Evolutionary conservation across 2,797 vertebrate species (phyloP).

Genomic region (Gastrophryne carolinensis): DNA sequence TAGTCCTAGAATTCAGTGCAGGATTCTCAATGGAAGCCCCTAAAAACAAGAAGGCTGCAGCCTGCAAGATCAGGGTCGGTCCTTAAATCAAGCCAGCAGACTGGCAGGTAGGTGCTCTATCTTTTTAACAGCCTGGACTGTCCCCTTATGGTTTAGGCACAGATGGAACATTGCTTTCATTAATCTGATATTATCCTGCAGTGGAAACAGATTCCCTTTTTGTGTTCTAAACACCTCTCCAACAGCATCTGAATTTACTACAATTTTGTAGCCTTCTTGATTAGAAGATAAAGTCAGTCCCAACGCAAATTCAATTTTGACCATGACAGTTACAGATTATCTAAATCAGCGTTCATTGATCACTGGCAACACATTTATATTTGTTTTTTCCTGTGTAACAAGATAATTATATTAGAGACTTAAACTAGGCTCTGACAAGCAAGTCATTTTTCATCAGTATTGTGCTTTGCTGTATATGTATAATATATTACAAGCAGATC

Average conservation of each 20-base stretch:
- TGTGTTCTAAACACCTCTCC: too few species aligned
- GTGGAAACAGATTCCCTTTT: too few species aligned
- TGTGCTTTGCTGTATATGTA: not conserved
- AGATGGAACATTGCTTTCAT: too few species aligned
- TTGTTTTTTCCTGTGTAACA: not conserved
- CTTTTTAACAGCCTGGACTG: too few species aligned
- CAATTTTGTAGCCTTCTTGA: not conserved
- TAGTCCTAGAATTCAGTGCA: too few species aligned
- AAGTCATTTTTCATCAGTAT: not conserved
- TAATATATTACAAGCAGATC: not conserved
- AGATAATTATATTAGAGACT: conserved; percentile 6
- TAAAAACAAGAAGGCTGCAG: too few species aligned
- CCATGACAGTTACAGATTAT: conserved; percentile 17
- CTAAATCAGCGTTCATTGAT: conserved; percentile 2
- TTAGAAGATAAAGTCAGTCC: conserved; percentile 1
- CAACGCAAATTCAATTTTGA: not conserved
- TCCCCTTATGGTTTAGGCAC: too few species aligned
- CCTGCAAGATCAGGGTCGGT: too few species aligned
- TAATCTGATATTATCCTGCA: too few species aligned
- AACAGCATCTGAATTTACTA: not conserved
- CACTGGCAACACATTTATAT: conserved; percentile 13
- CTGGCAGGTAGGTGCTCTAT: too few species aligned
- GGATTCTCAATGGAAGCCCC: too few species aligned
- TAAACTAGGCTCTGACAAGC: not conserved
- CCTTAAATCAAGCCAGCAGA: too few species aligned